phyloP scores from a whole-genome alignment of 2,797 vertebrate species.

The Microchirus variegatus region DNA sequence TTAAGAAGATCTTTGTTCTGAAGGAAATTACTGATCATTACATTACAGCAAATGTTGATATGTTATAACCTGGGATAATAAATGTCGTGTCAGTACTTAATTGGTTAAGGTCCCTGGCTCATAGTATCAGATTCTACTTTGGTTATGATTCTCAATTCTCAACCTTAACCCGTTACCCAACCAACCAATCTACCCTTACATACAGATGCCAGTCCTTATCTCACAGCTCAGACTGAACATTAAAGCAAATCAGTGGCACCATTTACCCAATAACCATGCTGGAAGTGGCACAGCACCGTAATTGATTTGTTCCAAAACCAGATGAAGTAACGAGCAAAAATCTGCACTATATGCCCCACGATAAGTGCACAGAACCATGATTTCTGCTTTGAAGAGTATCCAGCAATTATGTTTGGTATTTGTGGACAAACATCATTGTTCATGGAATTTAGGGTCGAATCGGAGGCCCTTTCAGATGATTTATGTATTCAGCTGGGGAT shows the following conservation, averaged over 20 bases:
- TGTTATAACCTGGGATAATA: too few species aligned
- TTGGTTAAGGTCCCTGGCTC: too few species aligned
- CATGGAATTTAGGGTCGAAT: conserved; percentile 74
- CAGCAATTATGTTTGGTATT: conserved; percentile 72
- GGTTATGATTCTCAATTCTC: too few species aligned
- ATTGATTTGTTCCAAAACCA: conserved; percentile 78
- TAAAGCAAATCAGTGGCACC: conserved; percentile 59
- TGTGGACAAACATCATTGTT: conserved; percentile 76
- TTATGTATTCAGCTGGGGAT: conserved; percentile 80
- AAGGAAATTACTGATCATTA: too few species aligned
- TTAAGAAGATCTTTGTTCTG: too few species aligned
- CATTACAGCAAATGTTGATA: too few species aligned
- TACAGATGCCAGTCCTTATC: conserved; percentile 64
- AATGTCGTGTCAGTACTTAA: too few species aligned
- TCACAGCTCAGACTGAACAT: conserved; percentile 69
- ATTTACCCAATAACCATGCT: conserved; percentile 51
- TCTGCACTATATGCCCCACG: conserved; percentile 63
- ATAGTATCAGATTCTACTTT: too few species aligned
- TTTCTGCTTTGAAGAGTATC: conserved; percentile 71
- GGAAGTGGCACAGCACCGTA: conserved; percentile 65
- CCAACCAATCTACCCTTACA: conserved; percentile 11
- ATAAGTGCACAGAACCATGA: conserved; percentile 64
- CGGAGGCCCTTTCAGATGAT: conserved; percentile 74
- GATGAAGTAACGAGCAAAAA: conserved; percentile 65
- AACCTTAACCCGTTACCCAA: conserved; percentile 1